These are phyloP conservation scores for Lepisosteus osseus DNA, from an alignment of 2,113 vertebrate genomes.

Conservation along the genomic window DNA sequence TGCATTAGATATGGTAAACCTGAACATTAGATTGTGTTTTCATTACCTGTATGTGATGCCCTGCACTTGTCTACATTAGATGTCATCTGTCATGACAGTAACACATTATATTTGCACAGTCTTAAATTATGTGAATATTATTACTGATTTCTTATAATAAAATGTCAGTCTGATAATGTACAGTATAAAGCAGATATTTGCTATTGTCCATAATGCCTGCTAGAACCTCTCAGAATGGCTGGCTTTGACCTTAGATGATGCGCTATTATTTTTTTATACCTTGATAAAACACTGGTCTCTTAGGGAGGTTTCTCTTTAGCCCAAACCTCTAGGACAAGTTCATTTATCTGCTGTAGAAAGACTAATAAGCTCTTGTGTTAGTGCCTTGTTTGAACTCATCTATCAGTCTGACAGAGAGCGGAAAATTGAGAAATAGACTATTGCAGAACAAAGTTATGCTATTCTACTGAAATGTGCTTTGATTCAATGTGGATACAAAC, in stretches of 20 bases:
- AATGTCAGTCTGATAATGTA: too few species aligned
- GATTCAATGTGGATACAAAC: not conserved
- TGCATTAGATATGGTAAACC: too few species aligned
- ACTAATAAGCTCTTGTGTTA: not conserved
- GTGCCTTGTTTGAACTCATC: not conserved
- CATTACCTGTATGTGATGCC: too few species aligned
- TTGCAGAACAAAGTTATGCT: not conserved
- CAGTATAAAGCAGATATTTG: not conserved
- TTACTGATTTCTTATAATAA: too few species aligned
- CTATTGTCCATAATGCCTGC: not conserved
- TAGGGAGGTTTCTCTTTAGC: not conserved
- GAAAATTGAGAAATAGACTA: not conserved
- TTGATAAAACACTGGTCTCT: not conserved
- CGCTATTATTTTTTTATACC: not conserved
- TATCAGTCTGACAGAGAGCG: not conserved
- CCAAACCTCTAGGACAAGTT: constrained; percentile 1
- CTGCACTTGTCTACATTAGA: too few species aligned
- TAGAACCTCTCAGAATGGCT: not conserved
- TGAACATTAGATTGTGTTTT: too few species aligned
- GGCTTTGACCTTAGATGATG: not conserved
- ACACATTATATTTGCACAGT: too few species aligned
- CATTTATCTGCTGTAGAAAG: not conserved
- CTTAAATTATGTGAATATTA: too few species aligned
- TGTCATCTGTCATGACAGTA: too few species aligned
- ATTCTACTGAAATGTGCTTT: not conserved